Conservation (phyloP, 2,113 vertebrate species). For the Leptodactylus fuscus region DNA sequence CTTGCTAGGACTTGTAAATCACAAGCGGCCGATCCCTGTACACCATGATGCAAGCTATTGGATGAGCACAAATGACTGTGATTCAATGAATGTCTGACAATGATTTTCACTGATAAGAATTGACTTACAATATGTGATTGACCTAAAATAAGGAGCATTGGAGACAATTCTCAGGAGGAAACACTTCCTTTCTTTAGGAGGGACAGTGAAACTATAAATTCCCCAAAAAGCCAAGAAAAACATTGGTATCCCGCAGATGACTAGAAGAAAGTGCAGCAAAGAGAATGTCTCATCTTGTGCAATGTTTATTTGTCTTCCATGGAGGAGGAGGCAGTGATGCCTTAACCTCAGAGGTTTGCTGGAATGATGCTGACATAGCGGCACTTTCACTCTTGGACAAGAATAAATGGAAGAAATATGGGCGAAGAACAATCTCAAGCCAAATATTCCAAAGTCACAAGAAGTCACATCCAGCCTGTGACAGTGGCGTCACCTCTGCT, state of each 20-base stretch:
- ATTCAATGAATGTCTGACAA: not conserved
- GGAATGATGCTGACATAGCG: slow-evolving; percentile 37
- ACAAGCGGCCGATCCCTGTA: not conserved
- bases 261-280: slow-evolving; percentile 25
- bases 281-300: slow-evolving; percentile 12
- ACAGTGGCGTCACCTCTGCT: slow-evolving; percentile 30
- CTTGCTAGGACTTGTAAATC: not conserved
- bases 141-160: not conserved
- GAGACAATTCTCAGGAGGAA: slow-evolving; percentile 20
- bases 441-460: slow-evolving; percentile 43
- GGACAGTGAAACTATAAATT: slow-evolving; percentile 13
- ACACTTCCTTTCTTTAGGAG: slow-evolving; percentile 9
- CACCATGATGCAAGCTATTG: not conserved
- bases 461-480: slow-evolving; percentile 31
- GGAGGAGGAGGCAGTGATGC: slow-evolving; percentile 29
- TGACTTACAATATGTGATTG: not conserved
- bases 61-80: not conserved
- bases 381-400: slow-evolving; percentile 37
- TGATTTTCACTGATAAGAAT: not conserved
- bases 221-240: slow-evolving; percentile 49
- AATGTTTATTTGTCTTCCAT: slow-evolving; percentile 46
- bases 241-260: slow-evolving; percentile 45
- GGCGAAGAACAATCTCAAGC: not conserved
- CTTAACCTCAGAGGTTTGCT: slow-evolving; percentile 48
- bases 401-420: not conserved